Percentiles rank a stretch among this genome's conserved stretches.
These are phyloP conservation scores for Odontomyia ornata DNA, from an alignment of 2,888 invertebrate species.

Conservation along the genomic window DNA sequence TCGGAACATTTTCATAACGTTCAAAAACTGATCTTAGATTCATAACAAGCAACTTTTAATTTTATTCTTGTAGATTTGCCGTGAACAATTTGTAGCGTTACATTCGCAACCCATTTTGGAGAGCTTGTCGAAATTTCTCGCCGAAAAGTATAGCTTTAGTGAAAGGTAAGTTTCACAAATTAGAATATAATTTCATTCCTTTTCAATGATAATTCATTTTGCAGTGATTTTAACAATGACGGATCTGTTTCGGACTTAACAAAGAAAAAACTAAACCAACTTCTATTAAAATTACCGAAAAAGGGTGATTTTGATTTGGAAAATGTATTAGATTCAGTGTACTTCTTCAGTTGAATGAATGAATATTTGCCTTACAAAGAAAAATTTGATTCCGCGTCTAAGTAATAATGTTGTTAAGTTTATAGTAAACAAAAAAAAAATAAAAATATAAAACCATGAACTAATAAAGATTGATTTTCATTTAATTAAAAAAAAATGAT, in stretches of 20 bases:
- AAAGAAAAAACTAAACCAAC: constrained; percentile 71
- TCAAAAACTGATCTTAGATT: too few species aligned
- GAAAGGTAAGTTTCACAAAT: constrained; percentile 66
- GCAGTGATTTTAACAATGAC: constrained; percentile 66
- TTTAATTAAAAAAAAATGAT: too few species aligned
- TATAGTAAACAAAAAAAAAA: constrained; percentile 9
- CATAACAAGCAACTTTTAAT: not conserved
- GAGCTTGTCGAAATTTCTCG: constrained; percentile 80
- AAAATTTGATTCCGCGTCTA: constrained; percentile 2
- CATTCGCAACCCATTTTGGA: constrained; percentile 93
- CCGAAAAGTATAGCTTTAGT: constrained; percentile 72
- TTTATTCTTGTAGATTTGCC: constrained; percentile 76
- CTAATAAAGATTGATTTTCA: too few species aligned
- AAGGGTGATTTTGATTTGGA: constrained; percentile 81
- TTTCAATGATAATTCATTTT: constrained; percentile 43
- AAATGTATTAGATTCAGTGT: constrained; percentile 79
- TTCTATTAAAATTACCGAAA: constrained; percentile 72
- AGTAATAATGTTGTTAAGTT: constrained; percentile 39
- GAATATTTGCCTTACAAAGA: not conserved
- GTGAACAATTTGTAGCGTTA: constrained; percentile 97
- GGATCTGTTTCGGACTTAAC: constrained; percentile 67
- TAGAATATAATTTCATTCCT: not conserved
- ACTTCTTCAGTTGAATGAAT: constrained; percentile 91
- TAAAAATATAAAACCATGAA: not conserved
- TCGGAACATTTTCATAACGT: too few species aligned